Percentiles rank a stretch among this genome's conserved stretches.
These are phyloP conservation scores for Macaria notata DNA, from an alignment of 2,888 invertebrate genomes.

Conservation along the genomic window DNA sequence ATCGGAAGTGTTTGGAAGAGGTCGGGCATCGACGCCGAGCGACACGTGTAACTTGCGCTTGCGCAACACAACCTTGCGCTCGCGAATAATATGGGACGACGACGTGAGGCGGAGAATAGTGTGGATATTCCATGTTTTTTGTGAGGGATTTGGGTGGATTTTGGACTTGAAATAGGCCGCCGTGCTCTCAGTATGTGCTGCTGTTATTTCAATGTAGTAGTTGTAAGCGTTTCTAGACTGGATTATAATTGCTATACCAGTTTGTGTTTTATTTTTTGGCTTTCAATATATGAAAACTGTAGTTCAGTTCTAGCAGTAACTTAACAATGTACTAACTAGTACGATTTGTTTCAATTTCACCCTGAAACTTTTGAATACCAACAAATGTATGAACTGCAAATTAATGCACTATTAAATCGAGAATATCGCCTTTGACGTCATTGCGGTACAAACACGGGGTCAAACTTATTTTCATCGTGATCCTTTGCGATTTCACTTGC, in stretches of 20 bases:
- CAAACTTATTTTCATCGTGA: constrained; percentile 23
- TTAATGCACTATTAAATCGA: background rate
- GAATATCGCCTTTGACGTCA: constrained; percentile 13
- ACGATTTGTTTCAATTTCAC: too few relatives aligned
- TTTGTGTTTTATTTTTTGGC: too few relatives aligned
- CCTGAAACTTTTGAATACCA: too few relatives aligned
- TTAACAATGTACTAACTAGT: too few relatives aligned
- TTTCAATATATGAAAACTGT: too few relatives aligned
- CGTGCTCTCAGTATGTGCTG: too few relatives aligned
- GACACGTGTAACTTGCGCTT: constrained; percentile 69
- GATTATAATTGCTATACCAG: too few relatives aligned
- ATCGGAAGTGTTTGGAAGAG: constrained; percentile 78
- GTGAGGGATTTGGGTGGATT: background rate
- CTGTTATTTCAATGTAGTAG: too few relatives aligned
- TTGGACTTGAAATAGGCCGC: too few relatives aligned
- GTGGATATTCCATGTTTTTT: constrained; percentile 37
- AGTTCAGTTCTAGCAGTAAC: too few relatives aligned
- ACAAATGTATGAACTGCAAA: too few relatives aligned
- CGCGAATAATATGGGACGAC: constrained; percentile 67
- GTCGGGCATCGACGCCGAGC: constrained; percentile 67
- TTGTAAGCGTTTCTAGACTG: too few relatives aligned
- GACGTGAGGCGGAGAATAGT: constrained; percentile 37
- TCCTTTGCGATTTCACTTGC: constrained; percentile 32
- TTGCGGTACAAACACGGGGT: constrained; percentile 20
- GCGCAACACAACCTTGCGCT: constrained; percentile 75